Percentiles rank a stretch among this genome's conserved stretches.
Conservation (phyloP, 2,113 vertebrate species). For the Onychorhynchus coronatus region DNA sequence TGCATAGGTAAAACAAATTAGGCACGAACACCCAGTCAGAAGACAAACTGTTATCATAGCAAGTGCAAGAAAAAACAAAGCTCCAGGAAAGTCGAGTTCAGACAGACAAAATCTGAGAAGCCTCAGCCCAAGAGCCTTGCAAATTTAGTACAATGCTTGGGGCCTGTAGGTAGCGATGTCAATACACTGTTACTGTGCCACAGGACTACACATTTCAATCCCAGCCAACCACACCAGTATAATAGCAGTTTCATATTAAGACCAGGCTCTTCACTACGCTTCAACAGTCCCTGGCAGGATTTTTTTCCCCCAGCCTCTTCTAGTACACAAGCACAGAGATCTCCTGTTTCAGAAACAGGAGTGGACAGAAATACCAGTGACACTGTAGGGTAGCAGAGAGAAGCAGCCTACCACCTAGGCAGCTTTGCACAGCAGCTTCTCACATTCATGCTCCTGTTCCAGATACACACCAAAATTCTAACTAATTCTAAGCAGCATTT, state of each 20-base stretch:
- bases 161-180: neutral
- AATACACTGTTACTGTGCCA: neutral
- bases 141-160: neutral
- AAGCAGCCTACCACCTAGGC: neutral
- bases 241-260: neutral
- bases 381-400: neutral
- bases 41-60: neutral
- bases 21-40: neutral
- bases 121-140: neutral
- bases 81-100: neutral
- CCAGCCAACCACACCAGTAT: neutral
- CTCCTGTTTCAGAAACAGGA: neutral
- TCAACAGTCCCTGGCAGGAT: neutral
- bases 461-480: neutral
- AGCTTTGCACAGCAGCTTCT: neutral
- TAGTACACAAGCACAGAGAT: neutral
- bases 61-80: neutral
- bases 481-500: neutral
- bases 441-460: neutral
- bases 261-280: neutral
- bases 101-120: neutral
- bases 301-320: neutral
- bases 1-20: neutral
- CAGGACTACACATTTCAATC: neutral
- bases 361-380: neutral